phyloP scores from a whole-genome alignment of 1,140 invertebrate species.

The Epicauta chinensis region DNA sequence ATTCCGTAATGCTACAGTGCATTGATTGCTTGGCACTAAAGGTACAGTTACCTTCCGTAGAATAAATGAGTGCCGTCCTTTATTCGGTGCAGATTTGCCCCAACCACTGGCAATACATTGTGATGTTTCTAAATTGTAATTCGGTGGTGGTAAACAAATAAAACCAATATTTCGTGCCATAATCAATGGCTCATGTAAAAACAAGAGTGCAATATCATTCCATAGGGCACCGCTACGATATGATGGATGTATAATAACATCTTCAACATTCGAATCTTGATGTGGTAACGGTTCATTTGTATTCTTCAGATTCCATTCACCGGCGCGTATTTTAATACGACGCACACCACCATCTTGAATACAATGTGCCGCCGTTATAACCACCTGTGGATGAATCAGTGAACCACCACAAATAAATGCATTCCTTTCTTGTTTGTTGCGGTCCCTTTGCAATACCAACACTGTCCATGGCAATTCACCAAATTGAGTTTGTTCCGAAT shows the following conservation, averaged over 20 bases:
- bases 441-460: conserved; percentile 14
- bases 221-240: conserved; percentile 45
- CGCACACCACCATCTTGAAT: conserved; percentile 31
- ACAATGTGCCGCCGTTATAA: conserved; percentile 60
- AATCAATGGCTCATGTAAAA: conserved; percentile 50
- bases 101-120: conserved; percentile 57
- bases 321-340: conserved; percentile 42
- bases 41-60: conserved; percentile 60
- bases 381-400: conserved; percentile 47
- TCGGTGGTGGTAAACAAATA: conserved; percentile 46
- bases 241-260: conserved; percentile 27
- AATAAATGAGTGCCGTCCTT: conserved; percentile 46
- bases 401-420: conserved; percentile 52
- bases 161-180: conserved; percentile 45
- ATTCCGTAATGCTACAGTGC: conserved; percentile 48
- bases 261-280: conserved; percentile 33
- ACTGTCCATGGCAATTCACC: conserved; percentile 30
- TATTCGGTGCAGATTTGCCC: conserved; percentile 56
- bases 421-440: conserved; percentile 45
- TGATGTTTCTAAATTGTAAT: conserved; percentile 18
- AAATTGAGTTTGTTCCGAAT: conserved; percentile 47
- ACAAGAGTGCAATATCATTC: conserved; percentile 65
- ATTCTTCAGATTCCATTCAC: conserved; percentile 51
- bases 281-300: conserved; percentile 45
- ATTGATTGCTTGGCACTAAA: conserved; percentile 48